Evolutionary conservation across 2,113 vertebrate species (phyloP).

Genomic region (Rhinichthys klamathensis): DNA sequence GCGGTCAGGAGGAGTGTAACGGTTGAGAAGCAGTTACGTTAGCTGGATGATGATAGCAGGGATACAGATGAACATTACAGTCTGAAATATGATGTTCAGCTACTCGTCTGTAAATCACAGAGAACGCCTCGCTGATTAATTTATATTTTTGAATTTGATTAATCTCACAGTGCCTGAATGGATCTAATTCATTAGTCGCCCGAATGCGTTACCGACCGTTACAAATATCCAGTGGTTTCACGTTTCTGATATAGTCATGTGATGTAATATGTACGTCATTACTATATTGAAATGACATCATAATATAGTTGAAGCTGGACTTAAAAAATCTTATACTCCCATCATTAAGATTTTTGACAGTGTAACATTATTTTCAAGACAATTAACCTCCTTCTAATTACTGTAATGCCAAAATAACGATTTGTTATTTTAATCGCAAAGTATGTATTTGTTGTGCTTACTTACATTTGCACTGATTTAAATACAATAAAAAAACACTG

Average conservation of each 20-base stretch:
- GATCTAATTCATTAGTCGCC: background rate
- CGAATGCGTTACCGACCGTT: background rate
- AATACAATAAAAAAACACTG: background rate
- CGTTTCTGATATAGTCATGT: background rate
- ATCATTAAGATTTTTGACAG: background rate
- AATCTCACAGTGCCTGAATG: background rate
- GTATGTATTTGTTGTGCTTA: background rate
- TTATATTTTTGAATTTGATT: background rate
- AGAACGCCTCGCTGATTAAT: background rate
- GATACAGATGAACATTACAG: background rate
- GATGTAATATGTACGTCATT: background rate
- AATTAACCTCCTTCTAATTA: background rate
- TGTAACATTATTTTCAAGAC: background rate
- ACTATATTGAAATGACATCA: background rate
- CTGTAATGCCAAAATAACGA: background rate
- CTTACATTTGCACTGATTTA: background rate
- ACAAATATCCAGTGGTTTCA: background rate
- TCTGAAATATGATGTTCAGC: background rate
- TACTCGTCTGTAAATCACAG: background rate
- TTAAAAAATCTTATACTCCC: background rate
- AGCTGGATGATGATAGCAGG: conserved; percentile 14
- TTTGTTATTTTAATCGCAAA: background rate
- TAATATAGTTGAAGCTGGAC: background rate
- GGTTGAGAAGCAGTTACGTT: conserved; percentile 16
- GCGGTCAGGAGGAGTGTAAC: background rate